Conservation (phyloP, 2,113 vertebrate genomes). For the Dolichotis patagonum region DNA sequence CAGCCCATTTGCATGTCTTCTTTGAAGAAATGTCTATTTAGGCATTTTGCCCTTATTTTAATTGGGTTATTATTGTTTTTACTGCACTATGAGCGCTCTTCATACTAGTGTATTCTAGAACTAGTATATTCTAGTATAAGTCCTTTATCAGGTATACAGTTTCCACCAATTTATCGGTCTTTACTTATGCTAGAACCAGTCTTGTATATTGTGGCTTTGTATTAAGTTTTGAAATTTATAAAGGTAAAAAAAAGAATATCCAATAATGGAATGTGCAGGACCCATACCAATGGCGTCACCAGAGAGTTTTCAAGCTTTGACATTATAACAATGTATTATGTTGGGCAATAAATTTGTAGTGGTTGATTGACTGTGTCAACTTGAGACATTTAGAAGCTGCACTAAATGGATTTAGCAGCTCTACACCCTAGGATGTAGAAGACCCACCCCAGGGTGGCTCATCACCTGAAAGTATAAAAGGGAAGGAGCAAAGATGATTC, state of each 20-base stretch:
- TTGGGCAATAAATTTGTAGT: neutral
- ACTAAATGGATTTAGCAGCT: no score
- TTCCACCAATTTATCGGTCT: neutral
- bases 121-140: neutral
- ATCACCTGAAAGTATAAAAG: no score
- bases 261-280: neutral
- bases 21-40: neutral
- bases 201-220: neutral
- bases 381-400: no score
- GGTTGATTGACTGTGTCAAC: no score
- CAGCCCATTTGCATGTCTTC: neutral
- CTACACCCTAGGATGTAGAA: no score
- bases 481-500: no score
- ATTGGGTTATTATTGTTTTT: neutral
- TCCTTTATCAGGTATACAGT: neutral
- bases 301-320: conserved; percentile 77
- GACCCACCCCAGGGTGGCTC: no score
- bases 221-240: neutral
- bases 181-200: neutral
- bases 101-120: neutral
- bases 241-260: neutral
- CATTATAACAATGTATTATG: neutral
- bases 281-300: conserved; percentile 74
- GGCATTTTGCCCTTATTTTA: neutral
- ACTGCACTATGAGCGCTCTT: neutral